A percentile compares a stretch with the other conserved stretches of the same genome.
Evolutionary conservation across 2,797 vertebrate genomes (phyloP).

Genomic region (Choloepus didactylus): DNA sequence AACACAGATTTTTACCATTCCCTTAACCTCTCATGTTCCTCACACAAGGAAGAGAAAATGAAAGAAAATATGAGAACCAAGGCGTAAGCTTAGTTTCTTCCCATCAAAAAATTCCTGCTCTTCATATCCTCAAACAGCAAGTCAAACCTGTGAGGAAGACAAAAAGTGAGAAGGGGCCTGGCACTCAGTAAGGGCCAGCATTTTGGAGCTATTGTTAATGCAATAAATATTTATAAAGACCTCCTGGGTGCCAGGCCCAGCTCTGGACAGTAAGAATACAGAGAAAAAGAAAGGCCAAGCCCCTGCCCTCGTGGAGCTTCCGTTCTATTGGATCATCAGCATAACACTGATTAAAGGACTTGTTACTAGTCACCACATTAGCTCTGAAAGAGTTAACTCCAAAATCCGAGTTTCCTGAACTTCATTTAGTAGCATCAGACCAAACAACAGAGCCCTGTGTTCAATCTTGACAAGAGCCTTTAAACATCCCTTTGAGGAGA

Average conservation of each 20-base stretch:
- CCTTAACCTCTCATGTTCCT: neutral
- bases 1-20: neutral
- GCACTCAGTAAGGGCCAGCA: too few relatives aligned
- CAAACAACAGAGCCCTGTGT: slow-evolving; percentile 56
- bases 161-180: neutral
- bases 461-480: neutral
- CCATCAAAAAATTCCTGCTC: neutral
- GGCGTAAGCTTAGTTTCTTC: neutral
- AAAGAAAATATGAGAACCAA: neutral
- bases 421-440: neutral
- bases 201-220: neutral
- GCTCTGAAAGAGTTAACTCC: slow-evolving; percentile 11
- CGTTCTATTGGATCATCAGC: neutral
- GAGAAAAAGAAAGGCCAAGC: neutral
- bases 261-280: neutral
- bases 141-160: neutral
- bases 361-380: accelerated
- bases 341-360: neutral
- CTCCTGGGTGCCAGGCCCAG: neutral
- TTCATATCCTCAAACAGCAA: neutral
- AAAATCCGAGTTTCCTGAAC: neutral
- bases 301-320: neutral
- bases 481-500: slow-evolving; percentile 42
- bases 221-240: neutral
- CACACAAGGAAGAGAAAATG: neutral